Percentiles rank a stretch among this genome's conserved stretches.
Conservation (phyloP, 2,797 vertebrate species). For the Halcyon smyrnensis region DNA sequence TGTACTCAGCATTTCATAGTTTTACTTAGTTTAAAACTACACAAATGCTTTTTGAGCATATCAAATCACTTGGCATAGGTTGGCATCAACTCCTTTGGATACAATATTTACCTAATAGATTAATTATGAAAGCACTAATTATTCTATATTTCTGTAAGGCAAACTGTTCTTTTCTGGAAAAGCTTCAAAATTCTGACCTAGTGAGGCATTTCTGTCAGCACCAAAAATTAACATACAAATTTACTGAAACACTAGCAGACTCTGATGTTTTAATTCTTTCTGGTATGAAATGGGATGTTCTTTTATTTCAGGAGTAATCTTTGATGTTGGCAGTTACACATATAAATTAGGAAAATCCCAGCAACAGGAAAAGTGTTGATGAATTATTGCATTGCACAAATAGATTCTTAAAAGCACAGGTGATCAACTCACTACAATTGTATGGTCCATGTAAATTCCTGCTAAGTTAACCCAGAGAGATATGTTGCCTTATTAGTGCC, state of each 20-base stretch:
- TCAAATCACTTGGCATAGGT: neutral
- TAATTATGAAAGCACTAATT: conserved; percentile 33
- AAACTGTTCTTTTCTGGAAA: neutral
- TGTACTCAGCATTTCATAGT: neutral
- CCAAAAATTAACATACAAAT: conserved; percentile 20
- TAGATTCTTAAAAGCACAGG: neutral
- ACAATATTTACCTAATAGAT: conserved; percentile 10
- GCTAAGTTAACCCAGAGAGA: neutral
- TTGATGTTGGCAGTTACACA: conserved; percentile 37
- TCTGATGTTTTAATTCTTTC: conserved; percentile 54
- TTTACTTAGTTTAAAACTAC: neutral
- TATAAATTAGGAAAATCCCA: conserved; percentile 46
- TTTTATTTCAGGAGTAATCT: conserved; percentile 49
- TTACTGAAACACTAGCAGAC: neutral
- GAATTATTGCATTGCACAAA: neutral
- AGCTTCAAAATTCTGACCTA: conserved; percentile 29
- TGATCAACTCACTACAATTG: neutral
- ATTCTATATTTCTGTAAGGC: neutral
- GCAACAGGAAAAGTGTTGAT: neutral
- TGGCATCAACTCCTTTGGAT: neutral
- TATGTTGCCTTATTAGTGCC: neutral
- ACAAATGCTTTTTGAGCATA: neutral
- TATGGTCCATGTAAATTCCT: neutral
- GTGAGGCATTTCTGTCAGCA: conserved; percentile 22
- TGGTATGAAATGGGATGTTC: conserved; percentile 20